Conservation (phyloP, 1,140 invertebrate genomes). For the Octopus bimaculoides region DNA sequence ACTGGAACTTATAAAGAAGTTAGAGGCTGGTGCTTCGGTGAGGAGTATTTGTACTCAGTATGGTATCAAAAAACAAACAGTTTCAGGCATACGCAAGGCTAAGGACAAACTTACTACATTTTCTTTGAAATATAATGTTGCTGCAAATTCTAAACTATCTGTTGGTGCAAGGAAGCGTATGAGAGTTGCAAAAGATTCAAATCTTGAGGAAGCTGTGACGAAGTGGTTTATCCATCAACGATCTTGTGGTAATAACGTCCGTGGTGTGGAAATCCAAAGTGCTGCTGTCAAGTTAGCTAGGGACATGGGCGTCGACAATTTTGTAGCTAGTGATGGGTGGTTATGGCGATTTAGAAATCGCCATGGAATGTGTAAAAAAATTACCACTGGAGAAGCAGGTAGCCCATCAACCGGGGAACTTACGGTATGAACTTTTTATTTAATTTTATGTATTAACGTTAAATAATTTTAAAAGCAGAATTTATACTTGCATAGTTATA, state of each 20-base stretch:
- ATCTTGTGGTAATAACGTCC: neutral
- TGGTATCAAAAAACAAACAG: constrained; percentile 1
- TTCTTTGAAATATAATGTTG: neutral
- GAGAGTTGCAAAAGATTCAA: neutral
- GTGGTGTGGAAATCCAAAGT: neutral
- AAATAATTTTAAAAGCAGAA: too few relatives aligned
- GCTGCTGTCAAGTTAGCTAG: constrained; percentile 3
- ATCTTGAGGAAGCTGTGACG: neutral
- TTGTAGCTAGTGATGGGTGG: constrained; percentile 11
- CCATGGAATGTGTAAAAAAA: constrained; percentile 2
- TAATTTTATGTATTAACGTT: too few relatives aligned
- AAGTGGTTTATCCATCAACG: constrained; percentile 9
- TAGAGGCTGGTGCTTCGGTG: constrained; percentile 8
- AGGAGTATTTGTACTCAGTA: neutral
- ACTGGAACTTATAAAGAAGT: constrained; percentile 9
- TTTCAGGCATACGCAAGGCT: neutral
- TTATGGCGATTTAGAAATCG: constrained; percentile 12
- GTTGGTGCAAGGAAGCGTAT: neutral
- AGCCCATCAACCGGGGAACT: neutral
- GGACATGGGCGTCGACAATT: neutral
- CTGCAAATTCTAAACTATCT: neutral
- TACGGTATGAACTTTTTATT: too few relatives aligned
- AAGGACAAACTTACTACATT: neutral
- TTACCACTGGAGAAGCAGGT: neutral
- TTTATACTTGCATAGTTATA: too few relatives aligned